Evolutionary conservation across 2,797 vertebrate species (phyloP).

Genomic region (Tinamus major): DNA sequence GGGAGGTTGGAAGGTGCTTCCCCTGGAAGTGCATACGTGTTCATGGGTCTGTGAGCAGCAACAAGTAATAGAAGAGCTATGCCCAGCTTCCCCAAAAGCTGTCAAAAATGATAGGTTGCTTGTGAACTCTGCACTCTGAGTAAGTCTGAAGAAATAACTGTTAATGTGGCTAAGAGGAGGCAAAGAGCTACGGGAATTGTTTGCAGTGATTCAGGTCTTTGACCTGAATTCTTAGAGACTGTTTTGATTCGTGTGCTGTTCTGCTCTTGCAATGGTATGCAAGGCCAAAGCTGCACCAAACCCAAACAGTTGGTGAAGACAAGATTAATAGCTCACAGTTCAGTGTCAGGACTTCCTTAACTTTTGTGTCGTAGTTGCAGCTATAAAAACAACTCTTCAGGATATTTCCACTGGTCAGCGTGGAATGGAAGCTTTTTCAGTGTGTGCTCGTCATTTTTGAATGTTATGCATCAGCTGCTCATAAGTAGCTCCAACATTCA

Average conservation of each 20-base stretch:
- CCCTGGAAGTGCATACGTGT: neutral
- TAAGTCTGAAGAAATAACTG: neutral
- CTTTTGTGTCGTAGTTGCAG: neutral
- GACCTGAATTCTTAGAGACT: neutral
- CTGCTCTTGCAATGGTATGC: neutral
- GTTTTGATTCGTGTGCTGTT: neutral
- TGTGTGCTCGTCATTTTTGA: neutral
- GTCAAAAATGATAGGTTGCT: neutral
- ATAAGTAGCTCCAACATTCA: neutral
- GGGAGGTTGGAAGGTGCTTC: neutral
- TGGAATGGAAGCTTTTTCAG: neutral
- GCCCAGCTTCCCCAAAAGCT: neutral
- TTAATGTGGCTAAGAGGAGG: neutral
- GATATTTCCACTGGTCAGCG: neutral
- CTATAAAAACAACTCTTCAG: neutral
- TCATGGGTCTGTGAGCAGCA: neutral
- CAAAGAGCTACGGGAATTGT: neutral
- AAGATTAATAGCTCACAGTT: neutral
- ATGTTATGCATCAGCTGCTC: neutral
- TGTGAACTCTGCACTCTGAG: neutral
- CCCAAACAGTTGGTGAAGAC: neutral
- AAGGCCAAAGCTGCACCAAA: neutral
- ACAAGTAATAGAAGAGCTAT: neutral
- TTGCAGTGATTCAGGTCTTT: neutral
- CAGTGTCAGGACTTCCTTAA: neutral